Conservation (phyloP, 2,113 vertebrate genomes). For the Brachyhypopomus gauderio region DNA sequence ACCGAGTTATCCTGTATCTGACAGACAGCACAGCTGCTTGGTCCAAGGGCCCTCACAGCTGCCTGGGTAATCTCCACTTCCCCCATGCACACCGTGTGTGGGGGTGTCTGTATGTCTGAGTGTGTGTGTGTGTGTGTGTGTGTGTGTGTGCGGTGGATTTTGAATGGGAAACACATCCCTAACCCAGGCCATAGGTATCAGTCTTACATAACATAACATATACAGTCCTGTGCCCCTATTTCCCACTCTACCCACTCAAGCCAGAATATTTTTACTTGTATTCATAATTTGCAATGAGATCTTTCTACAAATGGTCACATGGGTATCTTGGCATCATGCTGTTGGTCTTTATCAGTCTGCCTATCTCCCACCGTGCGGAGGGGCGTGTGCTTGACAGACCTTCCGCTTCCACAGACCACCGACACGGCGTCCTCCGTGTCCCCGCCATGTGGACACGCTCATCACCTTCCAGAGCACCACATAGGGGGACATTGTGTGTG, state of each 20-base stretch:
- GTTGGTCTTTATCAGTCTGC: constrained; percentile 25
- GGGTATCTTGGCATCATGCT: not conserved
- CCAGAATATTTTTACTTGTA: too few relatives aligned
- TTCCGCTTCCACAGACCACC: not conserved
- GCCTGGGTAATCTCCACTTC: not conserved
- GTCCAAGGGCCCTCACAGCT: not conserved
- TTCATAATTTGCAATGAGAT: too few relatives aligned
- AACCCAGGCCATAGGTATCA: too few relatives aligned
- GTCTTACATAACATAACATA: too few relatives aligned
- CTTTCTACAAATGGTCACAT: constrained; percentile 14
- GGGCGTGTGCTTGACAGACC: not conserved
- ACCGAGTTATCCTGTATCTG: not conserved
- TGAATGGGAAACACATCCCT: too few relatives aligned
- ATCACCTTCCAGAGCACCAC: too few relatives aligned
- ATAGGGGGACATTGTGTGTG: too few relatives aligned
- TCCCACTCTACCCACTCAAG: too few relatives aligned
- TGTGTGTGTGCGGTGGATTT: too few relatives aligned
- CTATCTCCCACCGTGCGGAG: constrained; percentile 24
- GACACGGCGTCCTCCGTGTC: not conserved
- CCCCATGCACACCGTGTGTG: not conserved
- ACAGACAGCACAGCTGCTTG: constrained; percentile 11
- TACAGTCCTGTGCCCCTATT: too few relatives aligned
- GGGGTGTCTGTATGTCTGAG: not conserved
- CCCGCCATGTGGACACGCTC: not conserved
- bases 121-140: not conserved